Evolutionary conservation across 2,113 vertebrate species (phyloP).

Genomic region (Malurus melanocephalus): DNA sequence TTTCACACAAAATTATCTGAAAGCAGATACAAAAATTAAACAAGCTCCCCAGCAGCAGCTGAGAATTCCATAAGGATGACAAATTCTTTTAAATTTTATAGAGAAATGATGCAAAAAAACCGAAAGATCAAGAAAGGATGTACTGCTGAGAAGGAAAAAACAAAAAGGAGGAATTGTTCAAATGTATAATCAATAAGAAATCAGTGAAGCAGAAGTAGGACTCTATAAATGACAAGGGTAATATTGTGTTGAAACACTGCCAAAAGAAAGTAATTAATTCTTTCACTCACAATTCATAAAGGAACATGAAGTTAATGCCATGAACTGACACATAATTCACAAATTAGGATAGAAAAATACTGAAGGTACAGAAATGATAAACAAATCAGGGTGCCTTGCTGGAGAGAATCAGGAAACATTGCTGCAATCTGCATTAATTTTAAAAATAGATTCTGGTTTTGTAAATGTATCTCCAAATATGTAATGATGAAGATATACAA

Average conservation of each 20-base stretch:
- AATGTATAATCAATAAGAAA: not conserved
- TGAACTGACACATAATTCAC: not conserved
- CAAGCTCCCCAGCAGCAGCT: not conserved
- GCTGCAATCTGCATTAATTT: not conserved
- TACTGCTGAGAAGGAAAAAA: not conserved
- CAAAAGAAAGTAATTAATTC: constrained; percentile 26
- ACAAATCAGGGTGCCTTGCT: not conserved
- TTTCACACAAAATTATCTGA: not conserved
- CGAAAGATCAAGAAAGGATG: not conserved
- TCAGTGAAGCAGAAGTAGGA: not conserved
- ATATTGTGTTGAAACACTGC: not conserved
- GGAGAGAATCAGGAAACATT: not conserved
- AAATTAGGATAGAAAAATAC: not conserved
- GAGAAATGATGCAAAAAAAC: not conserved
- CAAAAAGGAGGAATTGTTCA: not conserved
- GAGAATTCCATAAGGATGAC: not conserved
- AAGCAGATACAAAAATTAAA: not conserved
- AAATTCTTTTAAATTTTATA: not conserved
- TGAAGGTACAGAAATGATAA: not conserved
- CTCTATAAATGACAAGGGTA: not conserved
- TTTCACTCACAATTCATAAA: constrained; percentile 2
- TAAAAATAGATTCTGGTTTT: not conserved
- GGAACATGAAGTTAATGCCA: not conserved
- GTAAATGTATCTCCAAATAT: not conserved
- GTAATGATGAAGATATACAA: not conserved